Evolutionary conservation across 1,140 invertebrate species (phyloP), one percentile per base, ranked within the genome.

Genomic region (Musca domestica): DNA sequence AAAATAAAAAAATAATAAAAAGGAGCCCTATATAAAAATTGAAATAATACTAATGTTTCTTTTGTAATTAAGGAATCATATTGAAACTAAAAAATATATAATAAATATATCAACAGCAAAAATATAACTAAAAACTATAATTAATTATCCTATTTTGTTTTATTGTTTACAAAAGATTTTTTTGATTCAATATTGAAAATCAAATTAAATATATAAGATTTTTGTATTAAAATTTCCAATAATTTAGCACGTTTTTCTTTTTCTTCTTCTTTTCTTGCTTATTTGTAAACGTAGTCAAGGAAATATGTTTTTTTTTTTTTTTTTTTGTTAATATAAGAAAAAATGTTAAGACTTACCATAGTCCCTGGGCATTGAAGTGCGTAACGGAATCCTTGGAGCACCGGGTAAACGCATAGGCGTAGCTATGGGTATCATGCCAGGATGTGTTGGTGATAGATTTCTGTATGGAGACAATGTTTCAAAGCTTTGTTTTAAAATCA

Each of bases 291-390:
- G 27, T 30, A 4, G 27, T 30, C 2, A 12, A 41, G 12, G 4
- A 12, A 41, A 41, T 41, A 41, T 41, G 34, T 41, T 41, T 41
- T 41, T 41, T 41, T 41, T 41, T 5, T 41, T 41, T 41, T 5
- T 41, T 41, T 41, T 41, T 5, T 5, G 41, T 22, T 20, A 58
- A 2, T 27, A 58, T 58, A 27, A n/a, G 22, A 25, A 64, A 54
- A 66, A 51, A 20, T 27, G 46, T 27, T 65, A 48, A 54, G 30
- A 88, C 92, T 92, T 89, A 94, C 92, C 92, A 86, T 94, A 94
- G 83, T 94, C 92, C 75, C 90, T 87, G 74, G 91, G 90, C 86
- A 93, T 91, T 71, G 91, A 89, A 81, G 89, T 88, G 80, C 91
- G 86, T 84, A 92, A 81, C 84, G 86, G 74, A 85, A 86, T 75